Base-by-base conservation (phyloP, 2,888 invertebrate genomes). In the Lochmaea crataegi region DNA sequence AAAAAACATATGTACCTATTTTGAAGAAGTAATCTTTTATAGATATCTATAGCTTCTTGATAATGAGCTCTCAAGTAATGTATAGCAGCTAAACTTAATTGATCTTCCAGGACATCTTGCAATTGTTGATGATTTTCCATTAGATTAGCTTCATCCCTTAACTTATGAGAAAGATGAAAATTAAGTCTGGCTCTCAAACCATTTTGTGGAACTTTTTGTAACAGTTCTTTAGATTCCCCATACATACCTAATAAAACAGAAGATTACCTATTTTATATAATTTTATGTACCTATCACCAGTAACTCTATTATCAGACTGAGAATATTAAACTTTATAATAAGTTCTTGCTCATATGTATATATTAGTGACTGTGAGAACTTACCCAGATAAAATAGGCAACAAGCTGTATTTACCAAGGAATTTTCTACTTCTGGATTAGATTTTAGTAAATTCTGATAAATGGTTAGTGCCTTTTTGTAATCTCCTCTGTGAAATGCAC, bases 21-120 rank as follows among this genome's bases (percentile, higher is more conserved):
- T 81, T 97, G 96, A 26, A 97, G 87, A 14, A 99, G 89, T 68
- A 99, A 91, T 74, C 96, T 91, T 87, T 99, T 99, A 85, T 99
- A 99, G 77, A 99, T 96, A 85, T 99, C 98, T 75, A 99, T 98
- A 61, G 99, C 98, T 86, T 99, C 99, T 85, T 98, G 98, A 85
- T 98, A 99, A 87, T 99, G 99, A 7, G 96, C 95, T 69, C 98
- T 90, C 71, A 99, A 89, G 84, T 97, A 99, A 85, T 99, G 98
- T 79, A 99, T 95, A 0, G 98, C 96, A 1, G 99, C 99, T 69
- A 99, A 87, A 81, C 97, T 96, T 53, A 99, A 90, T 86, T 98
- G 98, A 88, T 99, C 98, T 86, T 98, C 97, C 1, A 97, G 90
- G 9, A 94, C 91, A 83, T 97, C 96, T 71, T 95, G 93, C 51